Evolutionary conservation across 2,888 invertebrate species (phyloP).

Genomic region (Psylliodes chrysocephalus): DNA sequence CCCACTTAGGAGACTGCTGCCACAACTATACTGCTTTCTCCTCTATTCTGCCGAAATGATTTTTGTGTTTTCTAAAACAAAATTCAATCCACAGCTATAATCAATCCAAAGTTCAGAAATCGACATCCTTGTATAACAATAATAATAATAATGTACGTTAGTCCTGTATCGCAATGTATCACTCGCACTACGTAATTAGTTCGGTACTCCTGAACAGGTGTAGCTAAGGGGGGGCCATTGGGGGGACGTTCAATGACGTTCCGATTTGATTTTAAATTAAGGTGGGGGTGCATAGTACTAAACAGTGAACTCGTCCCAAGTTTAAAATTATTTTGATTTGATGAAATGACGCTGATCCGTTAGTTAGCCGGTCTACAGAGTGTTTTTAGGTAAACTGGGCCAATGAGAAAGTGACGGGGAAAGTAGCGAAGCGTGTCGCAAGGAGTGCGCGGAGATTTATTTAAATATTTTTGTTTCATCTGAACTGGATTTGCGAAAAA

Average conservation of each 20-base stretch:
- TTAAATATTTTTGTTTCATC: not conserved
- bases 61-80: too few species aligned
- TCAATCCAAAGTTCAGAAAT: too few species aligned
- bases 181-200: not conserved
- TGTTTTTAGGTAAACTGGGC: not conserved
- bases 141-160: too few species aligned
- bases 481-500: not conserved
- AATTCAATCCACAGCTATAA: too few species aligned
- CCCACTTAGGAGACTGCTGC: too few species aligned
- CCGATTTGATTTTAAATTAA: slow-evolving; percentile 33
- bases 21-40: too few species aligned
- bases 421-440: not conserved
- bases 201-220: slow-evolving; percentile 26
- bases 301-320: not conserved
- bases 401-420: slow-evolving; percentile 2
- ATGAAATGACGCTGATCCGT: not conserved
- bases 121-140: too few species aligned
- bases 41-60: too few species aligned
- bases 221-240: slow-evolving; percentile 25
- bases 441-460: not conserved
- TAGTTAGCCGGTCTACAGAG: slow-evolving; percentile 1
- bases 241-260: slow-evolving; percentile 36
- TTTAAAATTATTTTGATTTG: slow-evolving; percentile 3
- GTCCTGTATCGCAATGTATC: too few species aligned
- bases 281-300: slow-evolving; percentile 42